phyloP scores from a whole-genome alignment of 1,140 invertebrate genomes.

The Aricia agestis region DNA sequence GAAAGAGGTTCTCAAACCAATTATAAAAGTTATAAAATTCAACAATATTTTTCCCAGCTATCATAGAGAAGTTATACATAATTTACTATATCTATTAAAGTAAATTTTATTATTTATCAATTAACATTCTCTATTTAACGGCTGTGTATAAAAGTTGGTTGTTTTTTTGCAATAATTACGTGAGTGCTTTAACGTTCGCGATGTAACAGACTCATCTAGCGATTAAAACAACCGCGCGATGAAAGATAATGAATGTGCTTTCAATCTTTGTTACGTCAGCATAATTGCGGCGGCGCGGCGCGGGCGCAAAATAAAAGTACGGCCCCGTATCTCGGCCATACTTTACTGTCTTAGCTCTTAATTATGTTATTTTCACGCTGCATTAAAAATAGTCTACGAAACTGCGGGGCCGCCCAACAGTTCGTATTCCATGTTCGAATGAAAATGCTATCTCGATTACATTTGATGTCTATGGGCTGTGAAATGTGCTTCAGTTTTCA shows the following conservation, averaged over 20 bases:
- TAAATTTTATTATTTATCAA: neutral
- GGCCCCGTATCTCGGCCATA: neutral
- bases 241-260: conserved; percentile 19
- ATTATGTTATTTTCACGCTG: conserved; percentile 23
- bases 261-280: conserved; percentile 21
- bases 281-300: conserved; percentile 13
- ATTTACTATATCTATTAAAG: neutral
- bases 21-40: too few relatives aligned
- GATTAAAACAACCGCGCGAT: conserved; percentile 11
- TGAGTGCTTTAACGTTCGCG: conserved; percentile 1
- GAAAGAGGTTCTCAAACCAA: too few relatives aligned
- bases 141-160: neutral
- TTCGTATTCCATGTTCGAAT: too few relatives aligned
- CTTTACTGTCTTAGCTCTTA: conserved; percentile 13
- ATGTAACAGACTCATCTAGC: neutral
- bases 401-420: neutral
- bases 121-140: neutral
- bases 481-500: too few relatives aligned
- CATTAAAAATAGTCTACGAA: conserved; percentile 11
- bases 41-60: neutral
- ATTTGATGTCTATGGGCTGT: too few relatives aligned
- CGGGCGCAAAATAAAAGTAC: conserved; percentile 12
- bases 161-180: conserved; percentile 8
- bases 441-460: too few relatives aligned
- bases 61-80: too few relatives aligned